Evolutionary conservation across 1,140 invertebrate species (phyloP), one percentile per base, ranked within the genome.

Genomic region (Reticulitermes speratus): DNA sequence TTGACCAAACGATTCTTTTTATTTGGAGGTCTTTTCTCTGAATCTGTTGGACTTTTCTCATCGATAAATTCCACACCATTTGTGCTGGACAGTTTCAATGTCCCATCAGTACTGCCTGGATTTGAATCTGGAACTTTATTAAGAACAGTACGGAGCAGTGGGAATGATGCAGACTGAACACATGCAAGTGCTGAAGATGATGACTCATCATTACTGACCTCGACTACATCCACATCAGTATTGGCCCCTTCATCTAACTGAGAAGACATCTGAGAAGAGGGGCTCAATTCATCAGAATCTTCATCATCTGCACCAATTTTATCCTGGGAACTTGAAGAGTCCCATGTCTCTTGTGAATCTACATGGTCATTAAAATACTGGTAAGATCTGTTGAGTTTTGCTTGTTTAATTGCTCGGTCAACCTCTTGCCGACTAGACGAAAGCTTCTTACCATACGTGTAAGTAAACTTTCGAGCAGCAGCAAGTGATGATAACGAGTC

Each of bases 291-390:
- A n/a, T 69, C 86, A 55, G 59, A 86, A 59, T 86, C 86, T 44
- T 86, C 86, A 75, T 86, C 86, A 81, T 86, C 83, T 45, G 86
- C 59, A 30, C 82, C 32, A 84, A 82, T 86, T 82, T 84, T 84
- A 32, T 85, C 85, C 75, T 84, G 86, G 11, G 86, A 86, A 84
- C 86, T 86, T 19, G 86, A 86, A 44, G 86, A 84, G 30, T 86
- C 86, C 86, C 86, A 86, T 6, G 86, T 82, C 30, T 86, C 86
- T 81, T 84, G 82, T 19, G 86, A 84, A 69, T 86, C 86, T n/a
- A 69, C 44, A 82, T 45, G 85, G 52, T 82, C 85, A 82, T 86
- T 86, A 48, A 86, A 86, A 86, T 86, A 86, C 85, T 83, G 85
- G 32, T 86, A 83, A 14, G 85, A 75, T 45, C 85, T 65, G 45